Evolutionary conservation across 2,113 vertebrate species (phyloP), one percentile per base, ranked within the genome.

Genomic region (Verasper variegatus): DNA sequence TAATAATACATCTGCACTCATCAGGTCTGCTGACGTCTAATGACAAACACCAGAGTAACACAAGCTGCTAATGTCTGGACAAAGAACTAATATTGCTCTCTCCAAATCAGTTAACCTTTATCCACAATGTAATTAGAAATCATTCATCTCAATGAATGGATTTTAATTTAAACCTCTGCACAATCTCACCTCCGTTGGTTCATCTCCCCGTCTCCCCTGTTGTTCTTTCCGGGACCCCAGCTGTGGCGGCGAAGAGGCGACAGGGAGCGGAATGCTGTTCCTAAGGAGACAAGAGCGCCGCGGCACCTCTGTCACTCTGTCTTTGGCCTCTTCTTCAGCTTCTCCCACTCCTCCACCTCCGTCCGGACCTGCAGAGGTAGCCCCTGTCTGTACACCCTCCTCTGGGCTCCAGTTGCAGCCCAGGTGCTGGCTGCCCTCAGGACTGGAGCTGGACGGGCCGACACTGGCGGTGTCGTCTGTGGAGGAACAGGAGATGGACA

Each of bases 201-300:
- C 93, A 99, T 97, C 60, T 98, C 97, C 4, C 91, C 80, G 24
- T 96, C 96, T 0, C 88, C 95, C 81, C 89, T 95, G 74, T 94
- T 89, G 0, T 98, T 97, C 87, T 97, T 98, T 0, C 97, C 96
- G 0, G 98, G 97, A 8, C 96, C 97, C 98, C 98, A 99, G 79
- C 97, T 99, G 90, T 99, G 98, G 26, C 98, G 95, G 1, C 98
- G 95, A 84, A 97, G 97, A 0, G 98, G 97, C 0, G 98, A 99
- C 49, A 96, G 89, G 0, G 98, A 96, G 56, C 97, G 95, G 71
- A 95, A 95, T 88, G 59, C 96, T 94, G 76, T 84, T 71, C 18
- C 95, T 89, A 18, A 96, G 74, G 13, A 96, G 86, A 0, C 94
- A 93, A 45, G 95, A 82, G 37, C 90, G 94, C 37, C 86, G 82